A percentile compares a stretch with the other conserved stretches of the same genome.
phyloP scores from a whole-genome alignment of 2,113 vertebrate species.

The Chaenogobius annularis region DNA sequence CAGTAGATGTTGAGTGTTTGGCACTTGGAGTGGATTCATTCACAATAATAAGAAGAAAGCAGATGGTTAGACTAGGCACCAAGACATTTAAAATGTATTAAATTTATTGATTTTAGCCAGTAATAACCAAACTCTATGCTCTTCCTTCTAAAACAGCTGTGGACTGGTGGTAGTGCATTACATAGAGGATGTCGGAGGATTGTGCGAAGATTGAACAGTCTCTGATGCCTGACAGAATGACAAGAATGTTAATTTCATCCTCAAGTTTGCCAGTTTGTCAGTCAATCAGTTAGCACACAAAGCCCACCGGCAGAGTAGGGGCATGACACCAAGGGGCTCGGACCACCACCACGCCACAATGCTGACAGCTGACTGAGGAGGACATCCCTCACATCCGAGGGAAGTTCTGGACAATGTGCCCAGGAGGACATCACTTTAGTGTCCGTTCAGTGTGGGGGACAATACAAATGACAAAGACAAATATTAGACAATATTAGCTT shows the following conservation, averaged over 20 bases:
- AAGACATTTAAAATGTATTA: background rate
- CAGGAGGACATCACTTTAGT: background rate
- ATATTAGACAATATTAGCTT: background rate
- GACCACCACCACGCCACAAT: background rate
- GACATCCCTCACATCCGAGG: background rate
- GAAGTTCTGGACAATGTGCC: background rate
- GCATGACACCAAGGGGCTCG: background rate
- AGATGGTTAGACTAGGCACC: background rate
- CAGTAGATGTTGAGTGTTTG: too few relatives aligned
- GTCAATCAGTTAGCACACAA: constrained; percentile 3
- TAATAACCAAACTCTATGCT: background rate
- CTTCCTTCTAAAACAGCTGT: background rate
- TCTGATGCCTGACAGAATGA: constrained; percentile 17
- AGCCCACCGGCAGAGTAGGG: background rate
- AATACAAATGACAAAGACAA: background rate
- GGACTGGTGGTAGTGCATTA: constrained; percentile 13
- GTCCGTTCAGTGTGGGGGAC: background rate
- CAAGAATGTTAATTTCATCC: constrained; percentile 8
- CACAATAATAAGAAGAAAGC: background rate
- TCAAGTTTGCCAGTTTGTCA: background rate
- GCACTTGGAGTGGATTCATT: too few relatives aligned
- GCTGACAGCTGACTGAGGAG: constrained; percentile 1
- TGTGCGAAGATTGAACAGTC: constrained; percentile 9
- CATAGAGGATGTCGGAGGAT: constrained; percentile 20
- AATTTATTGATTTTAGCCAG: background rate